Evolutionary conservation across 2,113 vertebrate genomes (phyloP).

Genomic region (Eleginops maclovinus): DNA sequence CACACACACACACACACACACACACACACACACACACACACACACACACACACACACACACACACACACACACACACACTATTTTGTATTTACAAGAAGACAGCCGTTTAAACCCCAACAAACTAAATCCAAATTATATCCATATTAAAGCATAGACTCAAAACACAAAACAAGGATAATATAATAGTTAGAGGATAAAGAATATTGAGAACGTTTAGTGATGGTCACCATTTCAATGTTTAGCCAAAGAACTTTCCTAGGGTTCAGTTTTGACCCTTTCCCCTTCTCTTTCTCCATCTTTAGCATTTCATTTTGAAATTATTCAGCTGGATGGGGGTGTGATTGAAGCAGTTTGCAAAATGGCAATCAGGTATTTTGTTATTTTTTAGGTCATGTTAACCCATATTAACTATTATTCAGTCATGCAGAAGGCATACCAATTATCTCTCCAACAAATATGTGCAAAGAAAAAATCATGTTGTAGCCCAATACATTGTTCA

Average conservation of each 20-base stretch:
- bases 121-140: not conserved
- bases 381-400: not conserved
- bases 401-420: not conserved
- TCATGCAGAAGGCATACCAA: not conserved
- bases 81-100: not conserved
- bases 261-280: not conserved
- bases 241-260: not conserved
- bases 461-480: not conserved
- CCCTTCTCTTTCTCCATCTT: not conserved
- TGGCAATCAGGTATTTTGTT: not conserved
- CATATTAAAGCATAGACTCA: not conserved
- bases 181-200: not conserved
- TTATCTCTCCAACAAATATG: not conserved
- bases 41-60: not conserved
- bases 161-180: not conserved
- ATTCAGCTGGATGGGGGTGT: not conserved
- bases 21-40: not conserved
- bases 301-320: not conserved
- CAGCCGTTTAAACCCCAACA: not conserved
- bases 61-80: slow-evolving; percentile 5
- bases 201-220: not conserved
- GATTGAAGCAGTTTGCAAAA: not conserved
- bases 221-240: not conserved
- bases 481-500: not conserved
- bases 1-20: slow-evolving; percentile 13